Evolutionary conservation across 2,888 invertebrate species (phyloP).

Genomic region (Aproaerema taeniolella): DNA sequence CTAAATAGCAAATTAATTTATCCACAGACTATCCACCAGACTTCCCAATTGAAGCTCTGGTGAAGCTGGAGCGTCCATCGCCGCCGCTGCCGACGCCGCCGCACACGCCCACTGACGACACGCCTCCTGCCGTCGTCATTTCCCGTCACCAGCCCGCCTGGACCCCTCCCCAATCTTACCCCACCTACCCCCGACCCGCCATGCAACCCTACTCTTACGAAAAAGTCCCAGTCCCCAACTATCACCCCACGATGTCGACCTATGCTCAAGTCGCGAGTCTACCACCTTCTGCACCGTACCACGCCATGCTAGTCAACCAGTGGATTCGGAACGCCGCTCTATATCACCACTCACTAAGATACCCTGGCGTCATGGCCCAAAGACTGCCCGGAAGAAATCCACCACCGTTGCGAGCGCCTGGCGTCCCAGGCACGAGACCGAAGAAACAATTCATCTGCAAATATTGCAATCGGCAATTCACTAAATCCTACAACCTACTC

Average conservation of each 20-base stretch:
- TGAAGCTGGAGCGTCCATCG: constrained; percentile 79
- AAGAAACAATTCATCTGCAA: constrained; percentile 97
- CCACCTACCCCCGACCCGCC: constrained; percentile 50
- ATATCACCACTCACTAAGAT: constrained; percentile 78
- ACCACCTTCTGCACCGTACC: constrained; percentile 68
- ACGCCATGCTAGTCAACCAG: constrained; percentile 83
- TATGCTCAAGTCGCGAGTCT: constrained; percentile 66
- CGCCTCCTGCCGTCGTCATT: constrained; percentile 67
- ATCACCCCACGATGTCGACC: constrained; percentile 61
- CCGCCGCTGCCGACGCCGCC: constrained; percentile 84
- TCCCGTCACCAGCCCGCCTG: constrained; percentile 59
- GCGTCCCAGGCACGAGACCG: constrained; percentile 79
- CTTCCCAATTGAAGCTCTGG: constrained; percentile 75
- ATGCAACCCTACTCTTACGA: constrained; percentile 65
- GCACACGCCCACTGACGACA: constrained; percentile 83
- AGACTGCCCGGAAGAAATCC: constrained; percentile 72
- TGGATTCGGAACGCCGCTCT: constrained; percentile 85
- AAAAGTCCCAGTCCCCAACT: constrained; percentile 49
- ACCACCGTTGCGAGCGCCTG: constrained; percentile 74
- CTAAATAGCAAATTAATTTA: too few relatives aligned
- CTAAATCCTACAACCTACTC: constrained; percentile 97
- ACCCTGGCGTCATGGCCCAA: constrained; percentile 68
- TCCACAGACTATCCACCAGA: constrained; percentile 77
- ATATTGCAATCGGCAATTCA: constrained; percentile 97
- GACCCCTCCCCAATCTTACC: constrained; percentile 51